Conservation (phyloP, 1,140 invertebrate species). For the honey bee (Apis mellifera) region DNA sequence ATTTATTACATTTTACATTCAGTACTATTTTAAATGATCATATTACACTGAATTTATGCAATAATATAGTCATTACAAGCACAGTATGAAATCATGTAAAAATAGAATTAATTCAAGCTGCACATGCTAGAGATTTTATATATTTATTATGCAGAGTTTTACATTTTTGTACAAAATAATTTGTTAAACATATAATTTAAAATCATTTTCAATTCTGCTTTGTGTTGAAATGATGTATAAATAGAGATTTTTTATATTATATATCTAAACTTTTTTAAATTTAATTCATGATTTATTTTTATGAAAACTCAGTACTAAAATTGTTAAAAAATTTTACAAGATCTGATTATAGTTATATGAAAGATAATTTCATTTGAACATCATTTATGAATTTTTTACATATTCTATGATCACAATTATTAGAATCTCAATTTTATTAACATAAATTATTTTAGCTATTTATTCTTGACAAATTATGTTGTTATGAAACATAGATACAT, state of each 20-base stretch:
- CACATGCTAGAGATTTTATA: constrained; percentile 59
- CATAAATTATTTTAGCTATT: constrained; percentile 51
- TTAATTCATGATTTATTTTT: constrained; percentile 52
- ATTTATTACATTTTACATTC: constrained; percentile 80
- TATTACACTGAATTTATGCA: constrained; percentile 65
- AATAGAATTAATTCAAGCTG: constrained; percentile 60
- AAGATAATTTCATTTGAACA: constrained; percentile 49
- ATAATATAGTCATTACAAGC: constrained; percentile 65
- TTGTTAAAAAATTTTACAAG: constrained; percentile 46
- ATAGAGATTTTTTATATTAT: constrained; percentile 40
- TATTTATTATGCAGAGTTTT: constrained; percentile 62
- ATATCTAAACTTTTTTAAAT: constrained; percentile 16
- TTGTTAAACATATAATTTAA: constrained; percentile 50
- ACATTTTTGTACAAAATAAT: constrained; percentile 49
- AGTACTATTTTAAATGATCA: constrained; percentile 65
- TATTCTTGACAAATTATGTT: constrained; percentile 39
- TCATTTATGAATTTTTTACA: constrained; percentile 53
- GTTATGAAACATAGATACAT: constrained; percentile 27
- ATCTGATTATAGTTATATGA: constrained; percentile 42
- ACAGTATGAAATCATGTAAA: constrained; percentile 67
- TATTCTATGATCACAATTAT: constrained; percentile 54
- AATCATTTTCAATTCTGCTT: constrained; percentile 38
- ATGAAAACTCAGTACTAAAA: constrained; percentile 27
- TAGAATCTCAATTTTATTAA: constrained; percentile 53
- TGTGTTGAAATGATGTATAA: constrained; percentile 41